Base-by-base conservation (phyloP, 92 coral and sea anemone genomes). In the Hydrozoanthus gracilis region DNA sequence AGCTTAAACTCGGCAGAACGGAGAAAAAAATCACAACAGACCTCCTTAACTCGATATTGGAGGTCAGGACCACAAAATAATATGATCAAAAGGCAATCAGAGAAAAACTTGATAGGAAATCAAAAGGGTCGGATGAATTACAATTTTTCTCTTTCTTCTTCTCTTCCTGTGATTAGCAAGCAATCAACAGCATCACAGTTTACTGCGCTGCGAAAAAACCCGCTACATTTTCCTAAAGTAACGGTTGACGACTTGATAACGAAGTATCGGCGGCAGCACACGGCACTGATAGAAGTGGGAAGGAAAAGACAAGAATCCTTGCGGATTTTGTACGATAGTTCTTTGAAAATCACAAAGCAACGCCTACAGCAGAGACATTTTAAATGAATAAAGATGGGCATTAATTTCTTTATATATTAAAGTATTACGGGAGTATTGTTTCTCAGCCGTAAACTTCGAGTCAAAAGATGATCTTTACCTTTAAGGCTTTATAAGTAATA, bases 231-330 rank as follows among this genome's bases (percentile, higher is more conserved):
- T 67, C 90, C 90, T 12, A 65, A 76, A 27, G 51, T 84, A 51
- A 83, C 90, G 35, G 86, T 66, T 60, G 89, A 88, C 47, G 86
- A 65, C 67, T 74, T 91, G 44, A 51, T 91, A 69, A 83, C 62
- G 39, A 89, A 88, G 50, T 88, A 88, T 50, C 78, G 64, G 65
- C 82, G 77, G 66, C 90, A 88, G 55, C 93, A 91, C 39, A 85
- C 52, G 14, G 91, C 78, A 44, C 20, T 83, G 51, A 10, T 88
- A 7, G 89, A 87, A 47, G 78, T 60, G 61, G 61, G 73, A 16
- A 80, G 66, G 66, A 64, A 39, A 74, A 80, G 72, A 80, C 85
- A 65, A 65, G 55, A 65, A 27, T 62, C 75, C 66, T 4, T 65
- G 46, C 85, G 74, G 17, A 17, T 17, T 44, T 65, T 52, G 11